Evolutionary conservation across 1,140 invertebrate genomes (phyloP).

Genomic region (Procambarus clarkii): DNA sequence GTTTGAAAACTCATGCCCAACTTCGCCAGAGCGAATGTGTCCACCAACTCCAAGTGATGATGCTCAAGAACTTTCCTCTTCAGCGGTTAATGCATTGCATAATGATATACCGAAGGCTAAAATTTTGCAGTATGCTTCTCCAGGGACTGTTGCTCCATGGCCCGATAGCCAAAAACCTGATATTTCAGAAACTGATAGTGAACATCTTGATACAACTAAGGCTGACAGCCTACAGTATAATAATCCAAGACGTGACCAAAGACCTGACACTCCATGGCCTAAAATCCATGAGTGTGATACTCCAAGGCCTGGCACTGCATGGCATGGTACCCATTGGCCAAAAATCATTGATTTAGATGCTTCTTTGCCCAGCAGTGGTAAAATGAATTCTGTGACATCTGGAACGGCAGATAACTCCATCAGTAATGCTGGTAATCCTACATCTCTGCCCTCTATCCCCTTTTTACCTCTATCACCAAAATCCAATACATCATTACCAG

Average conservation of each 20-base stretch:
- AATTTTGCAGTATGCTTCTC: no score
- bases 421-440: neutral
- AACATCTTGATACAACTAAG: neutral
- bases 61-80: neutral
- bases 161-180: no score
- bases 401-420: neutral
- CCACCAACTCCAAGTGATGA: neutral
- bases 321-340: conserved; percentile 12
- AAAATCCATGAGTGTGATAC: neutral
- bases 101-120: neutral
- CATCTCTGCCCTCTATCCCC: neutral
- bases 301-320: neutral
- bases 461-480: neutral
- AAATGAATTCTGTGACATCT: neutral
- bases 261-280: neutral
- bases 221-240: neutral
- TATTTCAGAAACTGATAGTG: neutral
- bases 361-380: neutral
- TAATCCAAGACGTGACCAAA: neutral
- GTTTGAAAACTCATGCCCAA: neutral
- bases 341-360: neutral
- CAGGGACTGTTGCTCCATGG: no score
- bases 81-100: neutral
- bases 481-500: neutral
- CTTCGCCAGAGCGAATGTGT: neutral